phyloP scores from a whole-genome alignment of 2,113 vertebrate genomes.

The Lycaon pictus region DNA sequence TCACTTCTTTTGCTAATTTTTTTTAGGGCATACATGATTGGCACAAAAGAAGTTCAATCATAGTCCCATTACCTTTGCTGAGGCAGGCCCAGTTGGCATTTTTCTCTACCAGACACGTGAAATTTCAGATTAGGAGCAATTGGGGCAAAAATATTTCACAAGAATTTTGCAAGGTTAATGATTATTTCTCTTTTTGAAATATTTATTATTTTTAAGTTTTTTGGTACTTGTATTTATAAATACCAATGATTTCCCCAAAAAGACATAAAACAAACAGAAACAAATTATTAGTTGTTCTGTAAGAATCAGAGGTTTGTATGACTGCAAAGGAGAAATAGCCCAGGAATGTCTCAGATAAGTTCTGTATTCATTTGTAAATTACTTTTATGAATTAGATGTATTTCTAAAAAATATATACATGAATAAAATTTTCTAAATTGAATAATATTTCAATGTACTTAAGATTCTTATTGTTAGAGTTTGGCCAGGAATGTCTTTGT shows the following conservation, averaged over 20 bases:
- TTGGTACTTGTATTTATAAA: not conserved
- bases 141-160: not conserved
- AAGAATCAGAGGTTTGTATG: not conserved
- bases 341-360: not conserved
- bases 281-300: not conserved
- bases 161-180: not conserved
- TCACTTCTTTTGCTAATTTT: not conserved
- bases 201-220: not conserved
- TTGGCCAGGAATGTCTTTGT: not conserved
- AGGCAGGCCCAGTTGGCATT: not conserved
- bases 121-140: not conserved
- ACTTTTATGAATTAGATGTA: not conserved
- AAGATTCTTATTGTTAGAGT: not conserved
- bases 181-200: not conserved
- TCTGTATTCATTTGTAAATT: not conserved
- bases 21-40: not conserved
- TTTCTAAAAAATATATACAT: not conserved
- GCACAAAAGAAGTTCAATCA: not conserved
- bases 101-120: not conserved
- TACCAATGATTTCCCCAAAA: not conserved
- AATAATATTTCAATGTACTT: not conserved
- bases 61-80: not conserved
- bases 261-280: not conserved
- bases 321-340: not conserved
- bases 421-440: not conserved